Evolutionary conservation across 2,113 vertebrate genomes (phyloP).

Genomic region (Podocnemis expansa): DNA sequence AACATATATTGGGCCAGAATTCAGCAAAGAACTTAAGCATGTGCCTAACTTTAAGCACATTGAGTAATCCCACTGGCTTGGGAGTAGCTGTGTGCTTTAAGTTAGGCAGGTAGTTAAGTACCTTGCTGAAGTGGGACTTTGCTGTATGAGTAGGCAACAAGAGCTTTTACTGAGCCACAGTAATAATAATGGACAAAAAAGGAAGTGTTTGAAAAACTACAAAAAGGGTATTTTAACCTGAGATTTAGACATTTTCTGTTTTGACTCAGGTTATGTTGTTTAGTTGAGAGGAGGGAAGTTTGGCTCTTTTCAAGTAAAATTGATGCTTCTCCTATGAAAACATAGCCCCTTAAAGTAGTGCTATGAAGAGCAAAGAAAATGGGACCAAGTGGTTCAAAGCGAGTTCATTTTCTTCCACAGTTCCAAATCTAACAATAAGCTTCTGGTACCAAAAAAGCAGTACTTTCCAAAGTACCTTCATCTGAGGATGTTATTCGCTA

Average conservation of each 20-base stretch:
- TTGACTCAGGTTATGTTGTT: not conserved
- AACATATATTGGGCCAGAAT: not conserved
- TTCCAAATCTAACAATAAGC: not conserved
- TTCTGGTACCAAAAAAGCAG: not conserved
- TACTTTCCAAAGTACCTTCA: not conserved
- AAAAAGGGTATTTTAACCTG: not conserved
- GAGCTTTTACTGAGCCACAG: not conserved
- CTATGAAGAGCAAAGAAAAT: constrained; percentile 1
- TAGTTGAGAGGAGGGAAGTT: not conserved
- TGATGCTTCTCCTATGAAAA: not conserved
- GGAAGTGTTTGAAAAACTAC: not conserved
- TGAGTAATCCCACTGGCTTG: not conserved
- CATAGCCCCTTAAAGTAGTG: not conserved
- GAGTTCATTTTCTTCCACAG: not conserved
- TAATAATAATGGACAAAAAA: not conserved
- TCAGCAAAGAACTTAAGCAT: not conserved
- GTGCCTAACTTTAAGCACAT: not conserved
- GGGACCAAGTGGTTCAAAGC: not conserved
- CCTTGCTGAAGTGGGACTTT: not conserved
- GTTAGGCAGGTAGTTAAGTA: not conserved
- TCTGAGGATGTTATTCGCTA: constrained; percentile 12
- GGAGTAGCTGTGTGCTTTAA: too few relatives aligned
- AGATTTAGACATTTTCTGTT: rapidly evolving
- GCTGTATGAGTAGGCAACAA: not conserved
- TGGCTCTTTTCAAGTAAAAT: not conserved